Conservation (phyloP, 1,140 invertebrate species). For the Aphaenogaster ashmeadi region DNA sequence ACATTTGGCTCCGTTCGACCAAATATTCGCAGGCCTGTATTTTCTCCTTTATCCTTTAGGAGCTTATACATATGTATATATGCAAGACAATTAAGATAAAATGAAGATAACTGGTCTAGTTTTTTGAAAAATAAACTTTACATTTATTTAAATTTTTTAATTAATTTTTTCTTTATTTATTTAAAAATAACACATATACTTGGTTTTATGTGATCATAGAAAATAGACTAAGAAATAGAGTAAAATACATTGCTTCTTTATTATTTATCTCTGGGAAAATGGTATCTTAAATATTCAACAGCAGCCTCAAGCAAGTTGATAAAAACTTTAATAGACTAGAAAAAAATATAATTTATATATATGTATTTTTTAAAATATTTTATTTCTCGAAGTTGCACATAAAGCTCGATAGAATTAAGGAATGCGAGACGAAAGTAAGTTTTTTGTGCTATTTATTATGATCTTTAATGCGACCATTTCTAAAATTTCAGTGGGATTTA, state of each 20-base stretch:
- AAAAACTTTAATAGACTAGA: conserved; percentile 3
- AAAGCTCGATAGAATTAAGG: conserved; percentile 8
- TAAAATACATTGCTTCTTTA: conserved; percentile 37
- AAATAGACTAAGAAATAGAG: background rate
- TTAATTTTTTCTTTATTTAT: conserved; percentile 4
- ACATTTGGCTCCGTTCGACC: no score
- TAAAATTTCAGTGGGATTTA: conserved; percentile 63
- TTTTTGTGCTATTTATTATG: conserved; percentile 37
- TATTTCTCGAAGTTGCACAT: background rate
- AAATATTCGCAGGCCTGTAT: no score
- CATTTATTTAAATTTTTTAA: background rate
- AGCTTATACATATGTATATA: no score
- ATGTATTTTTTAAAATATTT: conserved; percentile 14
- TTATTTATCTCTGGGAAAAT: conserved; percentile 29
- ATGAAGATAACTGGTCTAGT: background rate
- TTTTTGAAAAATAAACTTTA: background rate
- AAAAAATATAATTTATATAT: conserved; percentile 28
- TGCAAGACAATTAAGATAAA: background rate
- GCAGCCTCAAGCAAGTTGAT: background rate
- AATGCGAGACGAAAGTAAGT: conserved; percentile 1
- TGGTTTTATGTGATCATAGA: background rate
- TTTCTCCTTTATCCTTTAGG: no score
- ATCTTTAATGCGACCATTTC: background rate
- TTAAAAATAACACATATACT: background rate
- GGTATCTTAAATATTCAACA: conserved; percentile 7